Conservation (phyloP, 1,140 invertebrate species). For the Steinernema feltiae region DNA sequence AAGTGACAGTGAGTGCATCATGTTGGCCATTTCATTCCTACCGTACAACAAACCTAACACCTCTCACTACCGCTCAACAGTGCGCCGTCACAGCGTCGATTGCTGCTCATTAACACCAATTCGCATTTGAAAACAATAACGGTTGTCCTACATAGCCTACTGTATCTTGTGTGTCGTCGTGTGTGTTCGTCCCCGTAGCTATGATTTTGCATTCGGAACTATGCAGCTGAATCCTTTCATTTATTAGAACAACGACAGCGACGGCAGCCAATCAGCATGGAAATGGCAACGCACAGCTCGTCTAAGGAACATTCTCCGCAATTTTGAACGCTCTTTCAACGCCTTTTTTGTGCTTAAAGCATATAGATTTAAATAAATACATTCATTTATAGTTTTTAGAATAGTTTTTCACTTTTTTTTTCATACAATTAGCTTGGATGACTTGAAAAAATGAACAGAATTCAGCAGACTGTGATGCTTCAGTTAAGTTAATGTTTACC, state of each 20-base stretch:
- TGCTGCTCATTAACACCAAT: not conserved
- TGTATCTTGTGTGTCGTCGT: not conserved
- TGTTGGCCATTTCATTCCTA: too few relatives aligned
- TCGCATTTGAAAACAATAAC: not conserved
- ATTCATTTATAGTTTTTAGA: too few relatives aligned
- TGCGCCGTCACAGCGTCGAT: not conserved
- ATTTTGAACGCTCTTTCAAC: conserved; percentile 5
- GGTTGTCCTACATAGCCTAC: not conserved
- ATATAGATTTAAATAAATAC: not conserved
- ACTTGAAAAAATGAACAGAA: too few relatives aligned
- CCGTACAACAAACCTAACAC: not conserved
- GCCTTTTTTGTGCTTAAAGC: not conserved
- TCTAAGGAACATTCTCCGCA: not conserved
- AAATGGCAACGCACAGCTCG: not conserved
- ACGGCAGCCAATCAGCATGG: not conserved
- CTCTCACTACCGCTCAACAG: not conserved
- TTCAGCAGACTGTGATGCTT: too few relatives aligned
- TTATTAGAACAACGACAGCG: conserved; percentile 5
- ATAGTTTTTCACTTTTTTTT: too few relatives aligned
- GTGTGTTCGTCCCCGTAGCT: too few relatives aligned
- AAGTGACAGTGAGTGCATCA: too few relatives aligned
- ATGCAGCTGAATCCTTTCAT: too few relatives aligned
- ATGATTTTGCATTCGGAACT: too few relatives aligned
- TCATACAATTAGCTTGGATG: too few relatives aligned
- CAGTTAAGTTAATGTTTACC: not conserved